Evolutionary conservation across 2,113 vertebrate genomes (phyloP), one percentile per base, ranked within the genome.

Genomic region (Cyanoramphus novaezelandiae): DNA sequence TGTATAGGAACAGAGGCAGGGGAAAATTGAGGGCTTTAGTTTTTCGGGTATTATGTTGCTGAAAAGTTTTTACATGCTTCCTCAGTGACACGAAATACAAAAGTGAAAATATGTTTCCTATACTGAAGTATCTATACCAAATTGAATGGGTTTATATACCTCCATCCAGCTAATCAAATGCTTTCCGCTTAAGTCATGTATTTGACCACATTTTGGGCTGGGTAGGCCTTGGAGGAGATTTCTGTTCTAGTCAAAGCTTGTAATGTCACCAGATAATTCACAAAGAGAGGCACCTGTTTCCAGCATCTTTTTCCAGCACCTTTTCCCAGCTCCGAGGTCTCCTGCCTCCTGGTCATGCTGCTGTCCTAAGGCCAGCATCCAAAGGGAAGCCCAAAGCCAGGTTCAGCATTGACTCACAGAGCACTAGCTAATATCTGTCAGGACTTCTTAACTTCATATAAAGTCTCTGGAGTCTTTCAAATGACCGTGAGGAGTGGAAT

Each of bases 71-170:
- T 82, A 94, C 81, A 5, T 74, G 72, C 67, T 95, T 96, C 93
- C 92, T 94, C 78, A 9, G 70, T 41, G 92, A 88, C 92, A 50
- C 86, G 82, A 94, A 93, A 94, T 79, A 77, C 78, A 69, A 46
- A 92, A 23, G 87, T 92, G 89, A 62, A 95, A 97, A 87, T 97
- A 75, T 76, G 91, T 96, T 97, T 96, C 86, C 96, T 95, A 79
- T 93, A 82, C 67, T 70, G 79, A 91, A 77, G 76, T 80, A 77
- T 89, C 95, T 92, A 8, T 63, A n/a, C 49, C 86, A 80, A 82
- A 85, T 74, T 82, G 94, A 69, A 72, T 20, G 57, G 86, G 7
- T 94, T 96, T 96, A 57, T 85, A 63, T 76, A 62, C 74, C 78
- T 76, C 39, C 74, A 74, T 68, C 86, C 92, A 89, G 82, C 84